Conservation (phyloP, 2,888 invertebrate genomes). For the Drosophila atroscutellata region DNA sequence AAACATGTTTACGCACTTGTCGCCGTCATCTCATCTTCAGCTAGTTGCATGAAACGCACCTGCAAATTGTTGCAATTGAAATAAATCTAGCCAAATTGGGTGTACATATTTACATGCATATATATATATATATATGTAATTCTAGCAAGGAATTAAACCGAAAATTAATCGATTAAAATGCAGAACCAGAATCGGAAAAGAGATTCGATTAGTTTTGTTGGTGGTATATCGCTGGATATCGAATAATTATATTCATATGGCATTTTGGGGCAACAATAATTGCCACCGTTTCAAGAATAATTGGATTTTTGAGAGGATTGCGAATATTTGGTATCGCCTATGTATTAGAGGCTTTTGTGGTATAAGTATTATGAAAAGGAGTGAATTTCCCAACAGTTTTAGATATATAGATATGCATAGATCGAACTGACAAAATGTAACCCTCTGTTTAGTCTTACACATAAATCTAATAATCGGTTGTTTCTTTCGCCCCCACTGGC, state of each 20-base stretch:
- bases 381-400: not conserved
- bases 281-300: no score
- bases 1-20: conserved; percentile 41
- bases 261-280: not conserved
- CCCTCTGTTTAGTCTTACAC: conserved; percentile 29
- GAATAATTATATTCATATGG: no score
- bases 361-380: not conserved
- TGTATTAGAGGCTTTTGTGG: no score
- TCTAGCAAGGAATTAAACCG: no score
- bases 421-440: not conserved
- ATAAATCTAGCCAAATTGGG: conserved; percentile 2
- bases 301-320: no score
- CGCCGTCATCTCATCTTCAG: conserved; percentile 16
- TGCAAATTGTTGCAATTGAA: conserved; percentile 7
- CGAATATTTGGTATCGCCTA: no score
- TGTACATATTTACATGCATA: not conserved
- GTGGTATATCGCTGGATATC: no score
- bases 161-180: not conserved
- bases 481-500: conserved; percentile 72
- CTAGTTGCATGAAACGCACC: conserved; percentile 14
- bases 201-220: not conserved
- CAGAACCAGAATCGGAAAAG: not conserved
- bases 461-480: conserved; percentile 82
- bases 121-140: not conserved
- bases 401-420: not conserved